phyloP scores from a whole-genome alignment of 2,888 invertebrate species.

The Tipula lateralis region DNA sequence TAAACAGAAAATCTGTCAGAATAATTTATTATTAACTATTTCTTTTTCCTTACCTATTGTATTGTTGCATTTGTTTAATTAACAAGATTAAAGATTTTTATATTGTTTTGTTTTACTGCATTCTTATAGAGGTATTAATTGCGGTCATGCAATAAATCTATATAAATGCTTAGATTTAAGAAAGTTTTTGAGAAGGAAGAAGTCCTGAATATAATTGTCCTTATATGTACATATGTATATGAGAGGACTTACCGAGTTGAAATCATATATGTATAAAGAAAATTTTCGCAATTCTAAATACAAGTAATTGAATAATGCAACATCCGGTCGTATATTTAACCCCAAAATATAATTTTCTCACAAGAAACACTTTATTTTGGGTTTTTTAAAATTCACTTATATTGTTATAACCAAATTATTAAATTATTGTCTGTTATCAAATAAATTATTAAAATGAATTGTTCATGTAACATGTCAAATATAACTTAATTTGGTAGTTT shows the following conservation, averaged over 20 bases:
- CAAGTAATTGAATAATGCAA: no score
- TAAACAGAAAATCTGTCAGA: constrained; percentile 11
- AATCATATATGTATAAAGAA: background rate
- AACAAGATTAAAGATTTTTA: background rate
- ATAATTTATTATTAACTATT: background rate
- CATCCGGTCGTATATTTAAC: no score
- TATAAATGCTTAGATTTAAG: background rate
- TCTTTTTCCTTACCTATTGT: background rate
- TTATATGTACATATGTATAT: background rate
- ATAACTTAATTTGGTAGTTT: background rate
- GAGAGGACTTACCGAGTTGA: no score
- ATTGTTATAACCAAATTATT: background rate
- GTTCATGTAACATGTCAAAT: background rate
- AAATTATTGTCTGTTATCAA: background rate
- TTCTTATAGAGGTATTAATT: background rate
- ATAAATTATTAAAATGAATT: background rate
- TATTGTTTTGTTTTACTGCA: background rate
- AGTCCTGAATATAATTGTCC: background rate
- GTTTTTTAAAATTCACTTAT: background rate
- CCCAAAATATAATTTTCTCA: background rate
- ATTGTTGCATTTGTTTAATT: background rate
- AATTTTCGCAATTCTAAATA: no score
- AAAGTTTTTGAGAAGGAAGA: background rate
- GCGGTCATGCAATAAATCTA: background rate
- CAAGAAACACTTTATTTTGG: background rate